Percentiles rank a stretch among this genome's conserved stretches.
phyloP scores from a whole-genome alignment of 1,140 invertebrate species.

The Platorchestia sp. region DNA sequence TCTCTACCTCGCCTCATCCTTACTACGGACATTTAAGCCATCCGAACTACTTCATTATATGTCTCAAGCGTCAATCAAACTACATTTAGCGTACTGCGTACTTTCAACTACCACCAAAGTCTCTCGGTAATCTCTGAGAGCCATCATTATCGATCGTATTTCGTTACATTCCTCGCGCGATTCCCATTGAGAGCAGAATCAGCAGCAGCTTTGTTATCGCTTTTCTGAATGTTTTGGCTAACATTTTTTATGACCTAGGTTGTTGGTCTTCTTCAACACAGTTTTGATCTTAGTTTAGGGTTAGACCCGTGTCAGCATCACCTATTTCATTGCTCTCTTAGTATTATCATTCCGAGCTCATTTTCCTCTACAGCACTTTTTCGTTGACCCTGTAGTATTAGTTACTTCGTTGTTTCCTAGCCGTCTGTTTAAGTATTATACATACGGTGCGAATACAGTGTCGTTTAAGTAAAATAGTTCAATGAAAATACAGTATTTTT shows the following conservation, averaged over 20 bases:
- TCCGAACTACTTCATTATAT: not conserved
- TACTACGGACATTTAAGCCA: not conserved
- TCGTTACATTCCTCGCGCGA: not conserved
- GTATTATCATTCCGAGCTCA: not conserved
- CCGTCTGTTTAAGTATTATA: not conserved
- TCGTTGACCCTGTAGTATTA: not conserved
- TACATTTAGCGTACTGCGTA: not conserved
- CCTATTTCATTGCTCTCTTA: not conserved
- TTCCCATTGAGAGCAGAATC: conserved; percentile 6
- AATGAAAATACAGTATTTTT: not conserved
- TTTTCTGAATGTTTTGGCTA: not conserved
- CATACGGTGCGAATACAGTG: not conserved
- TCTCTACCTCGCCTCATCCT: not conserved
- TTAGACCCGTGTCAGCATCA: not conserved
- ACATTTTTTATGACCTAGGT: not conserved
- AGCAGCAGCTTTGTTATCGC: not conserved
- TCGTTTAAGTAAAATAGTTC: not conserved
- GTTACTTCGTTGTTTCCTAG: not conserved
- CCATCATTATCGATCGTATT: not conserved
- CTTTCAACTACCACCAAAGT: not conserved
- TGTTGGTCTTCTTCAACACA: not conserved
- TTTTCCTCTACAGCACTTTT: not conserved
- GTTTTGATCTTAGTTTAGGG: not conserved
- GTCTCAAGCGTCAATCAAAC: not conserved
- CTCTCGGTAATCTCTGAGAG: not conserved